A percentile compares a stretch with the other conserved stretches of the same genome.
phyloP scores from a whole-genome alignment of 2,888 invertebrate species.

The Entomobrya multifasciata region DNA sequence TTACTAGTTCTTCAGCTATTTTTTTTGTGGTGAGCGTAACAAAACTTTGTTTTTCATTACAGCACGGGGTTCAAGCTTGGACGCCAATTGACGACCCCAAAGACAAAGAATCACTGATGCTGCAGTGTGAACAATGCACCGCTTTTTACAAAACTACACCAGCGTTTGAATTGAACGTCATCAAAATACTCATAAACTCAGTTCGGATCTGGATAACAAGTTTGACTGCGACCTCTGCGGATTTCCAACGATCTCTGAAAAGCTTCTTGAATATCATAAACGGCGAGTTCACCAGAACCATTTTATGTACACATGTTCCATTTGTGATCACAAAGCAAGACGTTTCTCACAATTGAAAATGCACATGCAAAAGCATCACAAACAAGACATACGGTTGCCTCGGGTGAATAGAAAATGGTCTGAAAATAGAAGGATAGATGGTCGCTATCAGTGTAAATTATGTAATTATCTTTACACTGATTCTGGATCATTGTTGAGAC shows the following conservation, averaged over 20 bases:
- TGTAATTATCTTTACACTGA: not conserved
- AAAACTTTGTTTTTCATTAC: too few relatives aligned
- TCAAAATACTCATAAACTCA: not conserved
- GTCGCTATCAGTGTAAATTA: not conserved
- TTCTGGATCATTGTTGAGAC: not conserved
- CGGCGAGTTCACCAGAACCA: not conserved
- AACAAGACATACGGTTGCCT: not conserved
- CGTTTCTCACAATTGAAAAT: not conserved
- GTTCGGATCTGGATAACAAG: not conserved
- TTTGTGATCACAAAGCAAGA: not conserved
- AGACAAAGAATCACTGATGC: too few relatives aligned
- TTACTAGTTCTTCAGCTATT: too few relatives aligned
- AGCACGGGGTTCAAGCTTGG: not conserved
- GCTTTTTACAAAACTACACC: not conserved
- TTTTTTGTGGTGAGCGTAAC: too few relatives aligned
- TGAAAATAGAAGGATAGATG: not conserved
- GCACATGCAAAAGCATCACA: not conserved
- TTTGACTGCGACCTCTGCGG: not conserved
- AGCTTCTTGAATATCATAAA: not conserved
- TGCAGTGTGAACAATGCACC: too few relatives aligned
- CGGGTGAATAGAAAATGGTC: not conserved
- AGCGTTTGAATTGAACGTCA: not conserved
- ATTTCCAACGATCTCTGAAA: not conserved
- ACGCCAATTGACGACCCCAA: not conserved
- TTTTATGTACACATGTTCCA: not conserved